Evolutionary conservation across 2,113 vertebrate genomes (phyloP).

Genomic region (Eulemur rufifrons): DNA sequence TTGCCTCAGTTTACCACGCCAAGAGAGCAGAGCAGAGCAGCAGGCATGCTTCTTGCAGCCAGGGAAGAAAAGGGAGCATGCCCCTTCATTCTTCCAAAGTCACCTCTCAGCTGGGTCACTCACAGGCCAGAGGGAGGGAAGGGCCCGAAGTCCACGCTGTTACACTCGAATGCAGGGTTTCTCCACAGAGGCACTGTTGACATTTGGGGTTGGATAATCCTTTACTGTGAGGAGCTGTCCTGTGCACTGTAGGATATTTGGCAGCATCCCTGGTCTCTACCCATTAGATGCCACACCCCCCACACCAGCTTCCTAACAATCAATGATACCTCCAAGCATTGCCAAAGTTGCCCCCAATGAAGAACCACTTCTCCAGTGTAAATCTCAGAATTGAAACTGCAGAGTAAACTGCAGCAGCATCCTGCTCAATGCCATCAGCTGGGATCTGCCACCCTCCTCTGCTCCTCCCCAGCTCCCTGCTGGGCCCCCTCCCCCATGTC

Average conservation of each 20-base stretch:
- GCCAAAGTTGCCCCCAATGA: neutral
- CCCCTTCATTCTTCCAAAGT: neutral
- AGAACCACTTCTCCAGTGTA: neutral
- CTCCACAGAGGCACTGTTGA: accelerated
- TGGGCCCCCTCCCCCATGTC: accelerated
- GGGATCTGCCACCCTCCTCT: accelerated
- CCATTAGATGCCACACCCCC: accelerated
- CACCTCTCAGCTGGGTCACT: neutral
- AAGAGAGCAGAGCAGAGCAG: neutral
- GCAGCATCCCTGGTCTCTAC: accelerated
- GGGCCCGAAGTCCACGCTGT: accelerated
- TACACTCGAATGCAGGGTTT: accelerated
- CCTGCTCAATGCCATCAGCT: neutral
- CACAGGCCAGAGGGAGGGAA: too few species aligned
- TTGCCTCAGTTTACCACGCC: accelerated
- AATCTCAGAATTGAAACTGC: neutral
- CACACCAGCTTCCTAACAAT: accelerated
- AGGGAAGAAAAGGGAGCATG: accelerated
- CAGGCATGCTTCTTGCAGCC: accelerated
- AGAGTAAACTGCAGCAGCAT: too few species aligned
- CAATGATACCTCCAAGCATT: too few species aligned
- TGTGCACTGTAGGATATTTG: neutral
- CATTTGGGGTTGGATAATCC: neutral
- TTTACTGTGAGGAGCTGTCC: neutral
- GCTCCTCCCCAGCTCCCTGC: accelerated